These are phyloP conservation scores for Paradoxurus hermaphroditus DNA, from an alignment of 2,113 vertebrate species.

Conservation along the genomic window DNA sequence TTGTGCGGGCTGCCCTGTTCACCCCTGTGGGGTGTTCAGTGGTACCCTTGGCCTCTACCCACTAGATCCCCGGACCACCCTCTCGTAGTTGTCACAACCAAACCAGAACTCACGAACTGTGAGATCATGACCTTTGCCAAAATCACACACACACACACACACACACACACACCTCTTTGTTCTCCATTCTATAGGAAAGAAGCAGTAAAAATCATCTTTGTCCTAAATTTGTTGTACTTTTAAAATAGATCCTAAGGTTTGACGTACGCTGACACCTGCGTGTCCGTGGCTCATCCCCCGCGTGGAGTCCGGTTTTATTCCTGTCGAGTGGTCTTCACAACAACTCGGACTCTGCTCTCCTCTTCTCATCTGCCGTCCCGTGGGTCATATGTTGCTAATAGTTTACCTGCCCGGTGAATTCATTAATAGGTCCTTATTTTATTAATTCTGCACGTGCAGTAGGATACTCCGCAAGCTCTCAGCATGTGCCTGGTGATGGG, in stretches of 20 bases:
- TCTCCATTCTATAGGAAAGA: not conserved
- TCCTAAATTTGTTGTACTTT: not conserved
- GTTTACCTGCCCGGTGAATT: not conserved
- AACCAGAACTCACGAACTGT: too few species aligned
- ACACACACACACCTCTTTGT: not conserved
- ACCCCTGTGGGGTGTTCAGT: not conserved
- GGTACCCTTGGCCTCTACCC: not conserved
- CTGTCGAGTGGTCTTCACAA: not conserved
- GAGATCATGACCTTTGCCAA: too few species aligned
- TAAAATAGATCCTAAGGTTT: not conserved
- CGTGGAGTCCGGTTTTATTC: not conserved
- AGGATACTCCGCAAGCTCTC: too few species aligned
- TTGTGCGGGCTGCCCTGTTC: not conserved
- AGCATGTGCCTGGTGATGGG: not conserved
- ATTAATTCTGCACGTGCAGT: not conserved
- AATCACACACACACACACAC: not conserved
- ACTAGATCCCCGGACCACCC: not conserved
- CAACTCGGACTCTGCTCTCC: not conserved
- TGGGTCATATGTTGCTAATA: not conserved
- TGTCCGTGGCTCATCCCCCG: not conserved
- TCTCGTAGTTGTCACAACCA: not conserved
- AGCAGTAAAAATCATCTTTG: not conserved
- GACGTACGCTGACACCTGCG: not conserved
- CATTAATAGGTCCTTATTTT: not conserved
- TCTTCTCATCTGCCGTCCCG: not conserved